phyloP scores from a whole-genome alignment of 2,113 vertebrate genomes.

The Oryzias woworae region DNA sequence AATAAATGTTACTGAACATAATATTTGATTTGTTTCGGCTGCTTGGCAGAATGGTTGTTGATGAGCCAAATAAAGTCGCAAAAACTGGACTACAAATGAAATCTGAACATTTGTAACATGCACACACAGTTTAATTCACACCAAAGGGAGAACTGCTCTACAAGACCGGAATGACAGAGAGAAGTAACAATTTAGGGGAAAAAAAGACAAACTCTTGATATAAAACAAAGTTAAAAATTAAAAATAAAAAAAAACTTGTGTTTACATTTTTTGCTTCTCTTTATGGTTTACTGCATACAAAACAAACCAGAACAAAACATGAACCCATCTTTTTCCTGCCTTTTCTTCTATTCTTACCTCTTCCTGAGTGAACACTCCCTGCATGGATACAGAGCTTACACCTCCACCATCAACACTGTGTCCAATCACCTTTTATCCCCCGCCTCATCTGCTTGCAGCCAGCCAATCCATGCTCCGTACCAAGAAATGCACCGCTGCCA shows the following conservation, averaged over 20 bases:
- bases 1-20: constrained; percentile 27
- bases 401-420: constrained; percentile 64
- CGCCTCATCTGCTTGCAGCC: constrained; percentile 40
- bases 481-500: constrained; percentile 50
- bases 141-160: constrained; percentile 13
- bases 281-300: constrained; percentile 3
- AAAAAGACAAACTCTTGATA: constrained; percentile 16
- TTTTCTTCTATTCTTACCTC: constrained; percentile 40
- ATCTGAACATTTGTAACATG: constrained; percentile 42
- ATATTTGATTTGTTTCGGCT: constrained; percentile 19
- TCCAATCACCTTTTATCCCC: constrained; percentile 75
- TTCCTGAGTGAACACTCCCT: constrained; percentile 60
- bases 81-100: constrained; percentile 14
- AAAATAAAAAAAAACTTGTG: constrained; percentile 1
- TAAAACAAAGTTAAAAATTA: neutral
- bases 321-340: constrained; percentile 24
- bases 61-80: constrained; percentile 29
- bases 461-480: constrained; percentile 60
- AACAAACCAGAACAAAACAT: constrained; percentile 7
- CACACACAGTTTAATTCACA: constrained; percentile 22
- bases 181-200: neutral
- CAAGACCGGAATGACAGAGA: constrained; percentile 2
- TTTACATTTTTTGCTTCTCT: constrained; percentile 1
- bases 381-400: constrained; percentile 77
- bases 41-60: constrained; percentile 31